These are phyloP conservation scores for Barnardius zonarius DNA, from an alignment of 2,113 vertebrate genomes.

Conservation along the genomic window DNA sequence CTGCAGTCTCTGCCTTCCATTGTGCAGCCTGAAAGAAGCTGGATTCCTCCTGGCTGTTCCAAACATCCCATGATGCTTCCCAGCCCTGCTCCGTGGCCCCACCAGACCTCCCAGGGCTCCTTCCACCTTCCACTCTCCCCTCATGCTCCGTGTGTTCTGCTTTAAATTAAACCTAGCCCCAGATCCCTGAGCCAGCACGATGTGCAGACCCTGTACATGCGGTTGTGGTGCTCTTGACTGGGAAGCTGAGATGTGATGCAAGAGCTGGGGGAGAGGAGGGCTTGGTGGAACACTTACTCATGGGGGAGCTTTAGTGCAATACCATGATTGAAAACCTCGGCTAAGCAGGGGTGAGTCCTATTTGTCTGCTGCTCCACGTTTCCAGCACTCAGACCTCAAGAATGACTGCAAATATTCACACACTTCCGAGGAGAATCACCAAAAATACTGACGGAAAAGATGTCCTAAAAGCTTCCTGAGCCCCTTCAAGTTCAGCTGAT, in stretches of 20 bases:
- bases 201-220: fast-evolving
- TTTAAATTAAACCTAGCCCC: fast-evolving
- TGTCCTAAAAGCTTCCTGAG: background rate
- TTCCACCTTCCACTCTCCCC: background rate
- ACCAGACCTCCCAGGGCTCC: background rate
- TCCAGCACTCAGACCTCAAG: background rate
- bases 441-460: background rate
- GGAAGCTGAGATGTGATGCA: background rate
- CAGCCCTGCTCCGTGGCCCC: background rate
- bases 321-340: background rate
- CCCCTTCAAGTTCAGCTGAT: background rate
- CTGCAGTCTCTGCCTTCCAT: background rate
- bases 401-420: background rate
- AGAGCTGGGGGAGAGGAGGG: background rate
- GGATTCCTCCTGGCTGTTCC: background rate
- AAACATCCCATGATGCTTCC: background rate
- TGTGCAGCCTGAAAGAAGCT: background rate
- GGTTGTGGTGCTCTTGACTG: background rate
- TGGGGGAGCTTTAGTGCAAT: background rate
- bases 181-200: background rate
- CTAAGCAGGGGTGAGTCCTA: background rate
- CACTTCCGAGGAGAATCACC: background rate
- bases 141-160: fast-evolving
- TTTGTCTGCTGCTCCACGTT: background rate
- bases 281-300: background rate